These are phyloP conservation scores for Diploscapter pachys DNA, from an alignment of 1,140 invertebrate genomes.

Conservation along the genomic window DNA sequence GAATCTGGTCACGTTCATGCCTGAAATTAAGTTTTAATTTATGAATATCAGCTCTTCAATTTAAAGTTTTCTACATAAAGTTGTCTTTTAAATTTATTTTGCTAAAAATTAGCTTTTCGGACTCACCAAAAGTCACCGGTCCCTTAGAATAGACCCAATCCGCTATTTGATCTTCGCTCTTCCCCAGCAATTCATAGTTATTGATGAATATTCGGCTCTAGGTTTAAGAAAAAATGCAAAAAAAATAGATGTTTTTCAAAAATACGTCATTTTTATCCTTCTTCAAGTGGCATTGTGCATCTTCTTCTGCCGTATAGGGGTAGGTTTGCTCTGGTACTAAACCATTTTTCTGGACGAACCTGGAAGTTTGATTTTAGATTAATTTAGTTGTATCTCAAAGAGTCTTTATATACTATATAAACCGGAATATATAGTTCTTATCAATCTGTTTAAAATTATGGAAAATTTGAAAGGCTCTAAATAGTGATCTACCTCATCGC, in stretches of 20 bases:
- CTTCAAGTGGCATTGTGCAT: slow-evolving; percentile 14
- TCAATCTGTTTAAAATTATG: too few relatives aligned
- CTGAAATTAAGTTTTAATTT: slow-evolving; percentile 9
- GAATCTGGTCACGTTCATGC: slow-evolving; percentile 20
- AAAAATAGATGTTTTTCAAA: neutral
- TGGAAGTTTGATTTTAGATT: neutral
- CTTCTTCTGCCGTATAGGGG: slow-evolving; percentile 21
- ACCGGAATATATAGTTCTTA: too few relatives aligned
- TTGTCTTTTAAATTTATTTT: neutral
- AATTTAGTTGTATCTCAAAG: too few relatives aligned
- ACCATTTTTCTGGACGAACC: slow-evolving; percentile 26
- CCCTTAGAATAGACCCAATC: slow-evolving; percentile 26
- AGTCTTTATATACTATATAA: too few relatives aligned
- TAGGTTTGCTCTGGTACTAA: slow-evolving; percentile 13
- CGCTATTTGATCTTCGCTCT: slow-evolving; percentile 18
- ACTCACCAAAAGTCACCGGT: slow-evolving; percentile 30
- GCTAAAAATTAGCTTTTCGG: neutral
- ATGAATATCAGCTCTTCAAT: too few relatives aligned
- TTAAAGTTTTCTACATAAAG: too few relatives aligned
- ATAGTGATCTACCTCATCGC: slow-evolving; percentile 26
- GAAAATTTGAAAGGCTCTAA: neutral
- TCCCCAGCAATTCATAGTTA: slow-evolving; percentile 12
- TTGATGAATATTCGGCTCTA: slow-evolving; percentile 21
- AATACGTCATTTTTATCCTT: neutral
- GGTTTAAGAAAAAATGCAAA: neutral